phyloP scores from a whole-genome alignment of 2,797 vertebrate species.

The Phrynocephalus forsythii region DNA sequence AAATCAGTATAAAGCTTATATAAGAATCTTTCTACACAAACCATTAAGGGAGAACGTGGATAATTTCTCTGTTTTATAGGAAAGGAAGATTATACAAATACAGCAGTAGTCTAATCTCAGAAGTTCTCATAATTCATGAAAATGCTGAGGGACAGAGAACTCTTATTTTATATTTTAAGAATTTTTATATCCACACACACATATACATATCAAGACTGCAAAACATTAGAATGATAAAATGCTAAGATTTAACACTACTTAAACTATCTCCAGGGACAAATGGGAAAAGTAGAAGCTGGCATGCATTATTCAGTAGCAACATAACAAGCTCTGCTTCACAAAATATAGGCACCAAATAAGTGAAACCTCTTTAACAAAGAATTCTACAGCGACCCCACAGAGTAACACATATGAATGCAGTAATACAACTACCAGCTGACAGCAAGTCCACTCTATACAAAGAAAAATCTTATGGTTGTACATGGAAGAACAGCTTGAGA shows the following conservation, averaged over 20 bases:
- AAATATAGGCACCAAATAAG: constrained; percentile 25
- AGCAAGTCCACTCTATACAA: constrained; percentile 31
- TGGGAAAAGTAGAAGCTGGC: background rate
- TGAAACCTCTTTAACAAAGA: constrained; percentile 11
- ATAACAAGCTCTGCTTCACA: constrained; percentile 26
- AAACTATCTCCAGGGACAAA: constrained; percentile 14
- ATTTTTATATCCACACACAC: background rate
- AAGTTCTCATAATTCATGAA: background rate
- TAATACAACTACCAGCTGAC: constrained; percentile 9
- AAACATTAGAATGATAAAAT: constrained; percentile 24
- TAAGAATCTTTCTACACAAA: constrained; percentile 7
- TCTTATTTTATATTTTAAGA: background rate
- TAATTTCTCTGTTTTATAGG: background rate
- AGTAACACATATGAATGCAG: constrained; percentile 21
- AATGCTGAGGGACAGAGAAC: background rate
- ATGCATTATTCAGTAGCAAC: constrained; percentile 34
- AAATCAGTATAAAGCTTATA: constrained; percentile 4
- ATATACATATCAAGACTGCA: background rate
- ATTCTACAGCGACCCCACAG: constrained; percentile 16
- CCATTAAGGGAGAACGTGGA: constrained; percentile 1
- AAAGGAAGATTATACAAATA: constrained; percentile 28
- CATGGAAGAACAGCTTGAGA: constrained; percentile 45
- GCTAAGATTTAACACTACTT: constrained; percentile 30
- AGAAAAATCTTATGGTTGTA: constrained; percentile 26
- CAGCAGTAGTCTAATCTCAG: background rate